phyloP scores from a whole-genome alignment of 1,140 invertebrate species.

The Nautilus pompilius region DNA sequence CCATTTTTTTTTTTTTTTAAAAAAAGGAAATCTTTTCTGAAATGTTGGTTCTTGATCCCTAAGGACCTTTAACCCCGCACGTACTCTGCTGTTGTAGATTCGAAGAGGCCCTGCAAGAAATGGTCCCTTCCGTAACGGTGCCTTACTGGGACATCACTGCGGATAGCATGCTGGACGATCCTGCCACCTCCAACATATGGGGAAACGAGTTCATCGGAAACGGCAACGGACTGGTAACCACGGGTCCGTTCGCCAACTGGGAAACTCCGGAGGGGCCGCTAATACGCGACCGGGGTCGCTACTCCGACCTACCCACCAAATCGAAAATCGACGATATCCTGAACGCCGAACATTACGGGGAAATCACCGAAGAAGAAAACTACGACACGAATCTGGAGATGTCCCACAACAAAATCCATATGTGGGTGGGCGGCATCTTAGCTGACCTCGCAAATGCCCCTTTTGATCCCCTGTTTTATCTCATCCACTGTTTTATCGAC shows the following conservation, averaged over 20 bases:
- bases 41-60: not conserved
- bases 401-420: slow-evolving; percentile 21
- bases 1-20: slow-evolving; percentile 5
- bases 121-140: slow-evolving; percentile 34
- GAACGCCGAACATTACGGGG: too few species aligned
- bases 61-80: slow-evolving; percentile 3
- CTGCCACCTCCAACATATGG: slow-evolving; percentile 50
- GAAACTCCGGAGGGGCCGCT: slow-evolving; percentile 14
- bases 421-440: slow-evolving; percentile 24
- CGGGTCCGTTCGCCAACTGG: slow-evolving; percentile 46
- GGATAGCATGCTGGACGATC: slow-evolving; percentile 44
- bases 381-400: slow-evolving; percentile 19
- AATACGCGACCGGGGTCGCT: slow-evolving; percentile 13
- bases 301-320: slow-evolving; percentile 8
- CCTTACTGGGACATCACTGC: slow-evolving; percentile 55
- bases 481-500: slow-evolving; percentile 52
- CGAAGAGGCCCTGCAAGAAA: slow-evolving; percentile 31
- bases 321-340: slow-evolving; percentile 7
- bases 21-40: not conserved
- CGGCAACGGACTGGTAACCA: slow-evolving; percentile 50
- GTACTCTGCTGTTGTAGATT: slow-evolving; percentile 19
- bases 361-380: too few species aligned
- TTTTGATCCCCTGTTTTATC: slow-evolving; percentile 26
- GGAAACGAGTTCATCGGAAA: slow-evolving; percentile 47
- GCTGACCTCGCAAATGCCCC: slow-evolving; percentile 13